Conservation (phyloP, 2,797 vertebrate genomes). For the Columba guinea region DNA sequence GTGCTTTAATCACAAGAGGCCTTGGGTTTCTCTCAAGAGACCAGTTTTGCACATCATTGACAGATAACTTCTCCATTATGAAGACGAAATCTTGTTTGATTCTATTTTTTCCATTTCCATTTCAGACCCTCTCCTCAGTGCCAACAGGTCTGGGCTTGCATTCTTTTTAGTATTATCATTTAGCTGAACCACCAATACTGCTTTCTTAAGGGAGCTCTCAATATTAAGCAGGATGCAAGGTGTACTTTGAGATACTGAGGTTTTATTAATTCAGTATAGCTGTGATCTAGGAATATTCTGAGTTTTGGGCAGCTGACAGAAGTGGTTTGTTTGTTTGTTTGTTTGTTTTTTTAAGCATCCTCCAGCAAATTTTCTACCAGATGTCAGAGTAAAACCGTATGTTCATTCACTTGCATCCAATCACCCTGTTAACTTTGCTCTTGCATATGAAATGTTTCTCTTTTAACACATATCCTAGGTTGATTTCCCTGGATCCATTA, state of each 20-base stretch:
- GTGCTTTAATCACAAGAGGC: not conserved
- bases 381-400: not conserved
- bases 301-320: not conserved
- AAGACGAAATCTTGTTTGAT: not conserved
- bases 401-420: not conserved
- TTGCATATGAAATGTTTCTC: not conserved
- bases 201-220: not conserved
- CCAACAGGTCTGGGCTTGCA: not conserved
- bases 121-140: not conserved
- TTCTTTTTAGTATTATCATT: not conserved
- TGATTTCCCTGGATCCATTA: not conserved
- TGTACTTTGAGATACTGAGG: not conserved
- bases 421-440: not conserved
- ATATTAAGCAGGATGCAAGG: not conserved
- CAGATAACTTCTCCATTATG: not conserved
- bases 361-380: not conserved
- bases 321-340: not conserved
- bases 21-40: not conserved
- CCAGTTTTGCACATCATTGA: not conserved
- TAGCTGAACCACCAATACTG: not conserved
- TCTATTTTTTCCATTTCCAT: not conserved
- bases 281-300: not conserved
- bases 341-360: not conserved
- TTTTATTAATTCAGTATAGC: not conserved
- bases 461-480: not conserved